These are phyloP conservation scores for Linyphia triangularis DNA, from an alignment of 2,888 invertebrate genomes.

Conservation along the genomic window DNA sequence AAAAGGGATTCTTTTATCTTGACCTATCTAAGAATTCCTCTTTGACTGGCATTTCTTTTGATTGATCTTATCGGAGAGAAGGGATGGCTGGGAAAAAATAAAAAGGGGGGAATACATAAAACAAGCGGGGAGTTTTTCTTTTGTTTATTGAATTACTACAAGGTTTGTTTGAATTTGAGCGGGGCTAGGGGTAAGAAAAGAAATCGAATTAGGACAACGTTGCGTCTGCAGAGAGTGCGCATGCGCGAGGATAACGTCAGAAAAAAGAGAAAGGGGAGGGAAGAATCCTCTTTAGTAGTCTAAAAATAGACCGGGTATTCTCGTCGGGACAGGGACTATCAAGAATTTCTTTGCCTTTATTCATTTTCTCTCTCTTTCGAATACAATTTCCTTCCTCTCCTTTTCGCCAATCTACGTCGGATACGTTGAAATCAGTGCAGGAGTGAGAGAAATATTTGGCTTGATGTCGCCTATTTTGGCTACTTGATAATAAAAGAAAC, in stretches of 20 bases:
- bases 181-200: not conserved
- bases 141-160: constrained; percentile 53
- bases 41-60: not conserved
- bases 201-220: constrained; percentile 54
- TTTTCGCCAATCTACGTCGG: constrained; percentile 30
- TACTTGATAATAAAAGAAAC: not conserved
- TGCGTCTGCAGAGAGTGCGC: not conserved
- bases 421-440: constrained; percentile 11
- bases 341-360: constrained; percentile 38
- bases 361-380: constrained; percentile 17
- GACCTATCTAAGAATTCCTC: not conserved
- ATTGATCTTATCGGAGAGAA: not conserved
- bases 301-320: constrained; percentile 33
- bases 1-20: not conserved
- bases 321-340: constrained; percentile 31
- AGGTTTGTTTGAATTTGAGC: constrained; percentile 60
- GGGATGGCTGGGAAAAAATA: not conserved
- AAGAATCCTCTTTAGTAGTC: not conserved
- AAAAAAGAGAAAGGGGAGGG: not conserved
- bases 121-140: constrained; percentile 25
- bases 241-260: not conserved
- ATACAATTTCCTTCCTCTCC: constrained; percentile 40
- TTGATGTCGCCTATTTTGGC: not conserved
- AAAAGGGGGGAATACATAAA: constrained; percentile 4
- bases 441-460: constrained; percentile 11